A percentile compares a stretch with the other conserved stretches of the same genome.
phyloP scores from a whole-genome alignment of 2,888 invertebrate species.

The Ernsta delagoae region DNA sequence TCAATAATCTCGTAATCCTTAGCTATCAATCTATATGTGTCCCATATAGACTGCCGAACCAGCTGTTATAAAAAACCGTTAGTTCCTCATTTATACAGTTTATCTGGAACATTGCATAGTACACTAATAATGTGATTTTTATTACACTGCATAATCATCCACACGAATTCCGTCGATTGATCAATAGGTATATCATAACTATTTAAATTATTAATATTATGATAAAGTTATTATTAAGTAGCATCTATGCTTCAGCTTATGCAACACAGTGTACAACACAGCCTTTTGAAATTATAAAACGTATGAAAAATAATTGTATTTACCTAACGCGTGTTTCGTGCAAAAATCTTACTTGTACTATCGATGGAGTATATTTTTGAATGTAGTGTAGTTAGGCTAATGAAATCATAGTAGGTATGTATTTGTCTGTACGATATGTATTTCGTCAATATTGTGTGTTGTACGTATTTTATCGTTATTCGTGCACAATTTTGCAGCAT shows the following conservation, averaged over 20 bases:
- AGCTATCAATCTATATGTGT: neutral
- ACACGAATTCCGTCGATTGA: conserved; percentile 49
- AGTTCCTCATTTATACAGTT: neutral
- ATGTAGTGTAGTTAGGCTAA: conserved; percentile 51
- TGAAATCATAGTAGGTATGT: conserved; percentile 47
- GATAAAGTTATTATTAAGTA: conserved; percentile 44
- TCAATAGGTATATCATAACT: no score
- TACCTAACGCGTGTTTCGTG: conserved; percentile 54
- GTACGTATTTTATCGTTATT: conserved; percentile 37
- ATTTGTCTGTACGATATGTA: conserved; percentile 10
- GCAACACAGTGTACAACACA: conserved; percentile 44
- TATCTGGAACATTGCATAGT: neutral
- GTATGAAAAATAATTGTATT: conserved; percentile 40
- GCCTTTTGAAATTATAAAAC: conserved; percentile 49
- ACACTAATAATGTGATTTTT: conserved; percentile 33
- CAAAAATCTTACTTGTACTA: conserved; percentile 61
- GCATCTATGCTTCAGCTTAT: conserved; percentile 48
- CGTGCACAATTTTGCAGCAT: conserved; percentile 41
- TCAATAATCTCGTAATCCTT: conserved; percentile 7
- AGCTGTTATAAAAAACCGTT: neutral
- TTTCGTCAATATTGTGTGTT: conserved; percentile 37
- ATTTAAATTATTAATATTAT: conserved; percentile 42
- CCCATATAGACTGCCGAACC: neutral
- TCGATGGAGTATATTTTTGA: conserved; percentile 76
- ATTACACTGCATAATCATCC: conserved; percentile 39